Evolutionary conservation across 2,113 vertebrate species (phyloP), one percentile per base, ranked within the genome.

Genomic region (Myocastor coypus): DNA sequence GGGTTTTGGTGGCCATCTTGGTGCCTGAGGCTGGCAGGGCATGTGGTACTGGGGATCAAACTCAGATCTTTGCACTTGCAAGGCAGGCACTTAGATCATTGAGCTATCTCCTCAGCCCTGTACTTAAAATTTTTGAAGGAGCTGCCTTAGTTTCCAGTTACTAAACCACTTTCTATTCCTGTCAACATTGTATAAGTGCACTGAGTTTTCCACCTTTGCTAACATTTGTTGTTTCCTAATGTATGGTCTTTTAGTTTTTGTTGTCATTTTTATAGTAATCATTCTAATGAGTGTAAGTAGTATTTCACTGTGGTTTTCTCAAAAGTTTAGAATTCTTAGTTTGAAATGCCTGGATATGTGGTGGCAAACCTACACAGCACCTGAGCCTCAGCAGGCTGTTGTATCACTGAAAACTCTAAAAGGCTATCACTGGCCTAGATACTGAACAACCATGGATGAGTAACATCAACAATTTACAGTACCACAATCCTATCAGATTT

Each of bases 141-240:
- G 42, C 26, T 34, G 40, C n/a, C 52, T 91, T 40, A 84, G 20
- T 75, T 87, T 94, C 81, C 57, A 75, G 63, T 37, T 28, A 69
- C 7, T 81, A 2, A 6, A 91, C 19, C 42, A 84, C 68, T 83
- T 91, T 66, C 75, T 32, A 83, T 87, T 87, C 69, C 20, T 28
- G 68, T 10, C 0, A 46, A 83, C n/a, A 92, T 16, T 7, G 24
- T 11, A 82, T 1, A 87, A 19, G 8, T 19, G 40, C 90, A 84
- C 71, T 13, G 84, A 28, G 64, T 95, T 96, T 57, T 95, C 40
- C 42, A 94, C 30, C 11, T 52, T 95, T 61, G 50, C n/a, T 91
- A 93, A 88, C 7, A 28, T 19, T 52, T 93, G 28, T 66, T 34
- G 59, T 85, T 95, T 91, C 71, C 75, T 71, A n/a, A 69, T 42